Percentiles rank a stretch among this genome's conserved stretches.
phyloP scores from a whole-genome alignment of 2,113 vertebrate genomes.

The Chunga burmeisteri region DNA sequence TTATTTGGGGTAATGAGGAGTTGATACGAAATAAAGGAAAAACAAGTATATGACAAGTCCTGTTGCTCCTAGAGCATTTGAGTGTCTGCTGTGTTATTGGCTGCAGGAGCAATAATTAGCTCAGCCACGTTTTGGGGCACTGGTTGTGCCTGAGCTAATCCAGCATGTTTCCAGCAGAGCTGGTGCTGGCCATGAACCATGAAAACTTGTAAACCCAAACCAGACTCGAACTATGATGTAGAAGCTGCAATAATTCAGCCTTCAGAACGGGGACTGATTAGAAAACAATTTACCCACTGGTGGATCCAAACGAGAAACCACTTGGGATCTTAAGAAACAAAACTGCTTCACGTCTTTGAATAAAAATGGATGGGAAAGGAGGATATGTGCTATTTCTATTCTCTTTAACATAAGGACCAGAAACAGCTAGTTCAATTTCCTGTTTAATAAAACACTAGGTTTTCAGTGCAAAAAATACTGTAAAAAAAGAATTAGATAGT shows the following conservation, averaged over 20 bases:
- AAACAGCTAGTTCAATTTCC: not conserved
- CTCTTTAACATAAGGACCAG: not conserved
- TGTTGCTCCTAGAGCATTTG: not conserved
- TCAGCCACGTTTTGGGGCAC: accelerated
- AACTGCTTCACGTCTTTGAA: not conserved
- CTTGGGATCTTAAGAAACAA: not conserved
- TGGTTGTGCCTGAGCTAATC: not conserved
- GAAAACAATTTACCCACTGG: not conserved
- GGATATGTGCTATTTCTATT: not conserved
- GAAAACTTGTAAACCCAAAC: not conserved
- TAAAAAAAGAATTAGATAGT: not conserved
- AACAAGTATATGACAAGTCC: not conserved
- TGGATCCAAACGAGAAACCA: not conserved
- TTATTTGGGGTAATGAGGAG: not conserved
- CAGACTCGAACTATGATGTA: not conserved
- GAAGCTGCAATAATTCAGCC: not conserved
- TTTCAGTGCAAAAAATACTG: not conserved
- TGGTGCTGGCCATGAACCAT: not conserved
- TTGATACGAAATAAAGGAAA: not conserved
- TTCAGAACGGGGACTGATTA: not conserved
- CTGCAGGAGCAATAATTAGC: not conserved
- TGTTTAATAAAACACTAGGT: not conserved
- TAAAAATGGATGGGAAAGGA: not conserved
- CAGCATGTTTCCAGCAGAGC: not conserved
- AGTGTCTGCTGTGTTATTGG: not conserved